phyloP scores from a whole-genome alignment of 2,888 invertebrate genomes.

The Drosophila trichaetosa region DNA sequence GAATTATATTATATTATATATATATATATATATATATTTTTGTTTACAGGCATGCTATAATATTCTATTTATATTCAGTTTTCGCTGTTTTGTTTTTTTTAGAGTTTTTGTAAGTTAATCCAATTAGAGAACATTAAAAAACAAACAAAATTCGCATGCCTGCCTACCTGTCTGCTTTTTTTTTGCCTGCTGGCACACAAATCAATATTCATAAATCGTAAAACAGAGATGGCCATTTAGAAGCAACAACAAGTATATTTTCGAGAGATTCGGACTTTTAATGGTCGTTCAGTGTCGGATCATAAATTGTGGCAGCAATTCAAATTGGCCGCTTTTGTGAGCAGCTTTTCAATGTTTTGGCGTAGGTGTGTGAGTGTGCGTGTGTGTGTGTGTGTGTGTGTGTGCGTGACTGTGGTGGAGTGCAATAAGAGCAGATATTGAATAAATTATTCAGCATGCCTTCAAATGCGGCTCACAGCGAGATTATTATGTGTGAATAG shows the following conservation, averaged over 20 bases:
- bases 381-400: slow-evolving; percentile 8
- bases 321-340: slow-evolving; percentile 57
- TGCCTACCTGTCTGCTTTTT: background rate
- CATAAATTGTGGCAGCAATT: slow-evolving; percentile 73
- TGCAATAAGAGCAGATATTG: slow-evolving; percentile 80
- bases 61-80: background rate
- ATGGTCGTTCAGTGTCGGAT: slow-evolving; percentile 74
- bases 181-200: slow-evolving; percentile 14
- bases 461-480: slow-evolving; percentile 61
- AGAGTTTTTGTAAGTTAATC: slow-evolving; percentile 24
- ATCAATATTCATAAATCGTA: slow-evolving; percentile 81
- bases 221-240: slow-evolving; percentile 44
- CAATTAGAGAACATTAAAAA: slow-evolving; percentile 57
- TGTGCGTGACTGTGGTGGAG: slow-evolving; percentile 36
- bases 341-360: slow-evolving; percentile 3
- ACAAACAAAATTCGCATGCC: slow-evolving; percentile 35
- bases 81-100: background rate
- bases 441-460: slow-evolving; percentile 75
- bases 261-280: slow-evolving; percentile 61
- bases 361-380: slow-evolving; percentile 3
- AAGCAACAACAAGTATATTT: slow-evolving; percentile 34
- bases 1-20: no score
- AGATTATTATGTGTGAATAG: slow-evolving; percentile 55
- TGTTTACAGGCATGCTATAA: background rate
- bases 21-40: no score